Evolutionary conservation across 2,113 vertebrate species (phyloP), one percentile per base, ranked within the genome.

Genomic region (Aphelocoma coerulescens): DNA sequence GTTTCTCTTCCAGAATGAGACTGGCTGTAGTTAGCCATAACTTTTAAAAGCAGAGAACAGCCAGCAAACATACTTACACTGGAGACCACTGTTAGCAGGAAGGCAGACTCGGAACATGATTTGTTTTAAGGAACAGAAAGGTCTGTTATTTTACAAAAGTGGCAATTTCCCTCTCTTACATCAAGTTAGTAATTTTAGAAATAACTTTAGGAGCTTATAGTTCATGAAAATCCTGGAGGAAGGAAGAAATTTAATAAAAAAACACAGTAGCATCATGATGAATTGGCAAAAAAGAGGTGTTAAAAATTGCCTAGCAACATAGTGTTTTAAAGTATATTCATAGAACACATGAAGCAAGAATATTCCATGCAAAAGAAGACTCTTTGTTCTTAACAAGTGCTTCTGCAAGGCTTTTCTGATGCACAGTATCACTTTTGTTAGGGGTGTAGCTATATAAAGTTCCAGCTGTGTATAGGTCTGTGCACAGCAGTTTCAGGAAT

Each of bases 281-380:
- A 78, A 88, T 18, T 59, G 55, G 11, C 17, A 76, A 91, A 95
- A 95, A 91, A 62, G 37, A 20, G 9, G 26, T 79, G 67, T 82
- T 94, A 89, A 93, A 95, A 93, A 93, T 55, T 84, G 59, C 44
- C 78, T 82, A 49, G 83, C 30, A 93, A 74, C 55, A 75, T 9
- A 54, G 41, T n/a, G 16, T 10, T 90, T 93, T 68, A 58, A 79
- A 77, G 10, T 78, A 55, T 89, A 93, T 89, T 93, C 77, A 89
- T n/a, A 89, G 81, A 91, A 91, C 44, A 84, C 30, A 51, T 16
- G n/a, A 84, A 87, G 33, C 30, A 91, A 85, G 52, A 89, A 59
- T 81, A 91, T 77, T 91, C 77, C 84, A 43, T 48, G 52, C 65
- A 77, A 81, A 94, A 87, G 57, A 41, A 91, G 32, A 67, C 13